Evolutionary conservation across 2,888 invertebrate genomes (phyloP).

Genomic region (Leptinotarsa juncta): DNA sequence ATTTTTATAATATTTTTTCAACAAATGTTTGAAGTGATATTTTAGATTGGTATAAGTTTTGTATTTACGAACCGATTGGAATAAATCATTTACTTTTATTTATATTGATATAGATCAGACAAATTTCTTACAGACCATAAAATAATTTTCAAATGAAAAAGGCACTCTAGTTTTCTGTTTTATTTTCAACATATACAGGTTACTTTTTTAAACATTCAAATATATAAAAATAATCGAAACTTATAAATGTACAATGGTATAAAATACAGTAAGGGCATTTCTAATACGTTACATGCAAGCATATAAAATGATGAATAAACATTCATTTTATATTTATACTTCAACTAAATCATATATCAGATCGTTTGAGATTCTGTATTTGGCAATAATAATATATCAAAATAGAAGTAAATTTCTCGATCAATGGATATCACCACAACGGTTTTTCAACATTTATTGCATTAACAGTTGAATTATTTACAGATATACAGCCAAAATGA

Average conservation of each 20-base stretch:
- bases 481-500: conserved; percentile 2
- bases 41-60: too few relatives aligned
- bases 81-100: too few relatives aligned
- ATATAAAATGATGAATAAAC: conserved; percentile 10
- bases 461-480: conserved; percentile 16
- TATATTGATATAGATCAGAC: too few relatives aligned
- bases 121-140: too few relatives aligned
- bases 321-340: conserved; percentile 5
- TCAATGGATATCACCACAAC: conserved; percentile 19
- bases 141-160: not conserved
- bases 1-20: too few relatives aligned
- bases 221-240: conserved; percentile 24
- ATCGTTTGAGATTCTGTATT: conserved; percentile 22
- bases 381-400: conserved; percentile 28
- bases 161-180: not conserved
- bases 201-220: conserved; percentile 24
- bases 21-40: too few relatives aligned
- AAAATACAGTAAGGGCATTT: conserved; percentile 22
- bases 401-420: conserved; percentile 23
- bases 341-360: conserved; percentile 21
- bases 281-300: conserved; percentile 17
- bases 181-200: conserved; percentile 33
- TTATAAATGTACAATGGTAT: conserved; percentile 28
- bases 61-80: too few relatives aligned
- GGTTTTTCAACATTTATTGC: conserved; percentile 19